Percentiles rank a stretch among this genome's conserved stretches.
Evolutionary conservation across 2,113 vertebrate species (phyloP).

Genomic region (Gymnocephalus cernua): DNA sequence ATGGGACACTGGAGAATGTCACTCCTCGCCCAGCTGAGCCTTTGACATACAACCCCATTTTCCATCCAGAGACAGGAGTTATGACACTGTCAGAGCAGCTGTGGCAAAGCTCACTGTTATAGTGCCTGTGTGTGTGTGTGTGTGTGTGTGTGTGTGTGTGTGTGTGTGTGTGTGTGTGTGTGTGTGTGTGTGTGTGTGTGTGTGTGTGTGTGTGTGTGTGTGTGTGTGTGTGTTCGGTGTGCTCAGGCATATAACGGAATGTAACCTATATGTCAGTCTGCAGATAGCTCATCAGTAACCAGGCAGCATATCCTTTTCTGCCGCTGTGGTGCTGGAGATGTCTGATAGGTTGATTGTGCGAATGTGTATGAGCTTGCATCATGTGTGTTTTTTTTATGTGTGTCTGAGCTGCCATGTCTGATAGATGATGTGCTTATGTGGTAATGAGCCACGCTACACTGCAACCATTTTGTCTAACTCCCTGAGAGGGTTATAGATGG

Average conservation of each 20-base stretch:
- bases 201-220: constrained; percentile 27
- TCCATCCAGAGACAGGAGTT: constrained; percentile 57
- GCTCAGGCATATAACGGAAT: constrained; percentile 41
- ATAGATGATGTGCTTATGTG: constrained; percentile 64
- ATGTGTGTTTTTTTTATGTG: constrained; percentile 29
- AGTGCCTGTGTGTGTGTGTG: neutral
- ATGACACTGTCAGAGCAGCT: constrained; percentile 63
- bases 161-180: too few species aligned
- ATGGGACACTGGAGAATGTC: constrained; percentile 55
- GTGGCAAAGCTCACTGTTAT: constrained; percentile 46
- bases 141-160: too few species aligned
- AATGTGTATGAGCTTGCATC: constrained; percentile 35
- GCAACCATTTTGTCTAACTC: constrained; percentile 55
- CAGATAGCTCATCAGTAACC: constrained; percentile 78
- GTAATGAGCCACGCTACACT: constrained; percentile 53
- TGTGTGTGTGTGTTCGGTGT: constrained; percentile 6
- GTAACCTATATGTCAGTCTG: constrained; percentile 64
- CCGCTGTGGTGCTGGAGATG: constrained; percentile 23
- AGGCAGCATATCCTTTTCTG: constrained; percentile 56
- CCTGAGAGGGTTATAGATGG: constrained; percentile 55
- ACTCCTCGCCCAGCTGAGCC: constrained; percentile 64
- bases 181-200: too few species aligned
- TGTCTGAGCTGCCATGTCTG: constrained; percentile 60
- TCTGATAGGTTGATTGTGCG: constrained; percentile 48
- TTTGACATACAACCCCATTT: constrained; percentile 65